A percentile compares a stretch with the other conserved stretches of the same genome.
Evolutionary conservation across 2,888 invertebrate species (phyloP).

Genomic region (Camponotus fellah): DNA sequence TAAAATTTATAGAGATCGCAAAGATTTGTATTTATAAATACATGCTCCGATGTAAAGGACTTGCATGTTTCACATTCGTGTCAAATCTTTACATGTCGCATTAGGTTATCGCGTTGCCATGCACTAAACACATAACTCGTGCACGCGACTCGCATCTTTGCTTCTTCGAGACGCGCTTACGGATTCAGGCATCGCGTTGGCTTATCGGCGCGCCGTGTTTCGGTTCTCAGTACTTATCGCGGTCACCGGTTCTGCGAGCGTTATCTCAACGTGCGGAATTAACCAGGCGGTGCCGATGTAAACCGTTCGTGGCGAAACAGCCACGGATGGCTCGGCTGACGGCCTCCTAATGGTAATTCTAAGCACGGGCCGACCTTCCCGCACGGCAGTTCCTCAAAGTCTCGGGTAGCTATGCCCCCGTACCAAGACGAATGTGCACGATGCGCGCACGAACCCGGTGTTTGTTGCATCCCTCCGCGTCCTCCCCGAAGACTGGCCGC

Average conservation of each 20-base stretch:
- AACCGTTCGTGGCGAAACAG: slow-evolving; percentile 71
- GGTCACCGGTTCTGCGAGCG: slow-evolving; percentile 55
- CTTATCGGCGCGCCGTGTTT: slow-evolving; percentile 55
- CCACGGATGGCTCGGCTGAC: slow-evolving; percentile 57
- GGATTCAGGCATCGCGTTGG: slow-evolving; percentile 35
- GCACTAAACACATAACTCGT: slow-evolving; percentile 40
- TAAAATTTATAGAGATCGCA: background rate
- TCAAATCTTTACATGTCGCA: slow-evolving; percentile 48
- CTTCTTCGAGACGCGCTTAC: slow-evolving; percentile 49
- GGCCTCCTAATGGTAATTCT: slow-evolving; percentile 72
- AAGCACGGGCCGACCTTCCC: slow-evolving; percentile 66
- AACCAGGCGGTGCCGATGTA: slow-evolving; percentile 72
- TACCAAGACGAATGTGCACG: slow-evolving; percentile 71
- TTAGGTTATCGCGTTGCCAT: slow-evolving; percentile 34
- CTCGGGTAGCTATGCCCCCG: slow-evolving; percentile 54
- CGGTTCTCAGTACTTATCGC: slow-evolving; percentile 57
- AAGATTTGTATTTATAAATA: background rate
- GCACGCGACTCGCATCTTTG: slow-evolving; percentile 53
- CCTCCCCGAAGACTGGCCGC: slow-evolving; percentile 68
- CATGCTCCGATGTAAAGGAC: background rate
- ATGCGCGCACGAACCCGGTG: slow-evolving; percentile 68
- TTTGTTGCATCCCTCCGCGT: slow-evolving; percentile 75
- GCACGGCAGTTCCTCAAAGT: slow-evolving; percentile 72
- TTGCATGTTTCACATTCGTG: slow-evolving; percentile 24
- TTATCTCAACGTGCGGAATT: slow-evolving; percentile 65